A percentile compares a stretch with the other conserved stretches of the same genome.
phyloP scores from a whole-genome alignment of 2,113 vertebrate genomes.

The Tichodroma muraria region DNA sequence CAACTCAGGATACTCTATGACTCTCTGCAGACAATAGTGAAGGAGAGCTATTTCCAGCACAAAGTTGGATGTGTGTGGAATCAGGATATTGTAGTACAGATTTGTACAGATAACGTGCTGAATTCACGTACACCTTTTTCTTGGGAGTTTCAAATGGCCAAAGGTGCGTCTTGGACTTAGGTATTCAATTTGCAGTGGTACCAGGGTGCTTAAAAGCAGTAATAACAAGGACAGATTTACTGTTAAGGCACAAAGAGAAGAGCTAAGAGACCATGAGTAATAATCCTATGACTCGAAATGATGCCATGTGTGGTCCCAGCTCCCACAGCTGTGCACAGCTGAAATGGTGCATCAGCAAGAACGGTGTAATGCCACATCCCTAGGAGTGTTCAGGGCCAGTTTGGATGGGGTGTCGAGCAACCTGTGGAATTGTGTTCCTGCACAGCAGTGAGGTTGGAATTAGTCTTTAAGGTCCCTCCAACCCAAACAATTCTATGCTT shows the following conservation, averaged over 20 bases:
- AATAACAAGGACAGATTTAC: not conserved
- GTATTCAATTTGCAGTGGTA: not conserved
- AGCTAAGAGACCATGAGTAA: not conserved
- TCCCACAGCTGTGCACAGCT: not conserved
- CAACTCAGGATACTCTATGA: not conserved
- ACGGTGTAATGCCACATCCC: not conserved
- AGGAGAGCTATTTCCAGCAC: not conserved
- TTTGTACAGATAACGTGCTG: fast-evolving
- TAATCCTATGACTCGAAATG: fast-evolving
- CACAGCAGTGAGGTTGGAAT: not conserved
- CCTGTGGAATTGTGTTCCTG: not conserved
- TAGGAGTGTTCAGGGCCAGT: not conserved
- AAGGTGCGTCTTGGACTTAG: not conserved
- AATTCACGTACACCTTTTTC: not conserved
- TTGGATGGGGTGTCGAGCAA: not conserved
- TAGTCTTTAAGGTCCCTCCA: not conserved
- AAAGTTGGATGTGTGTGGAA: not conserved
- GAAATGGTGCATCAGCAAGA: too few relatives aligned
- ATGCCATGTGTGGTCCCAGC: not conserved
- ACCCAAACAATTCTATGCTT: not conserved
- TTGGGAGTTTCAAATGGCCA: not conserved
- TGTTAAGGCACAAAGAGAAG: not conserved
- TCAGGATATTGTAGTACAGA: not conserved
- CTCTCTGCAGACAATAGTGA: not conserved
- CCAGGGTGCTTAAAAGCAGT: not conserved